Evolutionary conservation across 2,888 invertebrate genomes (phyloP), one percentile per base, ranked within the genome.

Genomic region (Drosophila lacicola): DNA sequence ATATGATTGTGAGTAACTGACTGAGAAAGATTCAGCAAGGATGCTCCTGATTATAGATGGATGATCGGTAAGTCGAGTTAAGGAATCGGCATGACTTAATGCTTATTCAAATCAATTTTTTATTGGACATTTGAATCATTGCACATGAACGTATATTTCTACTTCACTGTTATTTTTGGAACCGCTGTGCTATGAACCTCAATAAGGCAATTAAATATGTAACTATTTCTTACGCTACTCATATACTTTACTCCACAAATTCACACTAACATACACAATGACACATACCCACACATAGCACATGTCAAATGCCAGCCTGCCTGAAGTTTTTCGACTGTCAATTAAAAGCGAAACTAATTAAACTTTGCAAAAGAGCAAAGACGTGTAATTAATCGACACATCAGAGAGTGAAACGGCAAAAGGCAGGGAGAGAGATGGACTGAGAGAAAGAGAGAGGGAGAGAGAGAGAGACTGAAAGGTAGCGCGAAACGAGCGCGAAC

Each of bases 331-430:
- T 74, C 84, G 72, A 65, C 82, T 84, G 78, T 89, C 84, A 89
- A 89, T 85, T 87, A 85, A 75, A 87, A 75, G 68, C 71, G 82
- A 85, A 85, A 85, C 88, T 85, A 85, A 85, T 85, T 85, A 85
- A 85, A 85, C 79, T 85, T 89, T 88, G 82, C 85, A 70, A 71
- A 69, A 82, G 58, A 70, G 73, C 73, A 63, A 70, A 80, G 75
- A 78, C 75, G 78, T 74, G 79, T 87, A 84, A 84, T 84, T 84
- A 84, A 84, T 89, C 84, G 89, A 74, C 78, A 73, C 76, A 81
- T 67, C 45, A 63, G 34, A 61, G 51, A 41, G 13, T 17, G 25
- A 37, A 34, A 14, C 19, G 11, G 17, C 47, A 44, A 29, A 42
- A 29, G 45, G 36, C 44, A 44, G 29, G n/a, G 45, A 19, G 10